Evolutionary conservation across 2,113 vertebrate genomes (phyloP), one percentile per base, ranked within the genome.

Genomic region (Festucalex cinctus): DNA sequence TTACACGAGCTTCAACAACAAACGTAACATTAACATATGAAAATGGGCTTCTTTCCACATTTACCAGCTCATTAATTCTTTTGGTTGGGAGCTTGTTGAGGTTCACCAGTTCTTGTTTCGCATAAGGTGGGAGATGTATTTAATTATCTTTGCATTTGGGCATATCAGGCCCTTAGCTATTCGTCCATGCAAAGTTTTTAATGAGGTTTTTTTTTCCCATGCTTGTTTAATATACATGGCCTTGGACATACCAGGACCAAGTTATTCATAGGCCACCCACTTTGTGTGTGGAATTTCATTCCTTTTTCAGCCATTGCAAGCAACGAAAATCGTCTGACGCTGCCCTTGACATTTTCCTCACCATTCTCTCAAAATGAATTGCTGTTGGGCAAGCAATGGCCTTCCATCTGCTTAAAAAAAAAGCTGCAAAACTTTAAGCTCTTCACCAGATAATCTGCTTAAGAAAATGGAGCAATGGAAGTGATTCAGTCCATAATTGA

Each of bases 31-130:
- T 93, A 91, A 80, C 89, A 91, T 88, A 88, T 90, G 91, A 91
- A 92, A 91, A 91, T 90, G 68, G 83, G 82, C 82, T 84, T 82
- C 85, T 91, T 89, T 90, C 84, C 81, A 85, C 86, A 88, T 92
- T 91, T 90, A 88, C 79, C 85, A 90, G 83, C 86, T 92, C 88
- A 91, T 92, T 93, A 92, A 82, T 89, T 91, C 82, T 81, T 85
- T 83, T 85, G 84, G 81, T 84, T 63, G 39, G 75, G 77, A 67
- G 79, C 79, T 83, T 82, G 84, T 90, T 83, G 78, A 82, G 83
- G 80, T 76, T 76, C 66, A 74, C 81, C 79, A 68, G 12, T 71
- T 84, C 81, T 85, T 88, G 86, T 88, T 91, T 86, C 81, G 72
- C 84, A 62, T 74, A 69, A 86, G 80, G 54, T 32, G 73, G 67